Percentiles rank a stretch among this genome's conserved stretches.
Conservation (phyloP, 2,113 vertebrate species). For the Bos javanicus region DNA sequence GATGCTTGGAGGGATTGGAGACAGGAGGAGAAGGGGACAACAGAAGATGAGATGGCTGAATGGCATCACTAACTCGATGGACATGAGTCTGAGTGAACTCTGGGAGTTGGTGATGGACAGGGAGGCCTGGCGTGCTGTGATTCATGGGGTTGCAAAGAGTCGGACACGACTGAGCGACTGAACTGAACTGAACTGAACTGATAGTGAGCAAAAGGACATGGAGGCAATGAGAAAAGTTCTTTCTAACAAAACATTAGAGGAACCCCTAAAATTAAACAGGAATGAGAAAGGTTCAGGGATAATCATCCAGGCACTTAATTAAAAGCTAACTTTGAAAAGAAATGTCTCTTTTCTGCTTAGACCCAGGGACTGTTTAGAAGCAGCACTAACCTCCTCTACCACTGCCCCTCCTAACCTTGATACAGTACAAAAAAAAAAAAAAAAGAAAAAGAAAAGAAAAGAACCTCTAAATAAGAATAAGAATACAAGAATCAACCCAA, state of each 20-base stretch:
- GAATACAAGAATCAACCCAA: neutral
- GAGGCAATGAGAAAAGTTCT: neutral
- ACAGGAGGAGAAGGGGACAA: no score
- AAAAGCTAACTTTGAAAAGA: neutral
- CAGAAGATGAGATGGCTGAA: no score
- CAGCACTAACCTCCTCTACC: fast-evolving
- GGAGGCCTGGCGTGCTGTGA: no score
- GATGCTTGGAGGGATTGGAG: no score
- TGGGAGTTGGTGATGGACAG: no score
- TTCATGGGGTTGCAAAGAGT: no score
- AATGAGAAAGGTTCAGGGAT: neutral
- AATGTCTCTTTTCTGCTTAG: neutral
- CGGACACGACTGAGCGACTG: no score
- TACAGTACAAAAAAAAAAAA: neutral
- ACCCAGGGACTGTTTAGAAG: neutral
- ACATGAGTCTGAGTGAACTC: no score
- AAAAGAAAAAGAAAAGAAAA: neutral
- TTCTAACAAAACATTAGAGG: neutral
- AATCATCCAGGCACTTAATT: neutral
- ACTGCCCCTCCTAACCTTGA: neutral
- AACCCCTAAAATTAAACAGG: neutral
- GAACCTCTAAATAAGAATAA: neutral
- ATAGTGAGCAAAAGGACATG: neutral
- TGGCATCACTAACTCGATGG: no score
- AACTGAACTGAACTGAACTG: no score